phyloP scores from a whole-genome alignment of 1,140 invertebrate genomes.

The Paraescarpia echinospica region DNA sequence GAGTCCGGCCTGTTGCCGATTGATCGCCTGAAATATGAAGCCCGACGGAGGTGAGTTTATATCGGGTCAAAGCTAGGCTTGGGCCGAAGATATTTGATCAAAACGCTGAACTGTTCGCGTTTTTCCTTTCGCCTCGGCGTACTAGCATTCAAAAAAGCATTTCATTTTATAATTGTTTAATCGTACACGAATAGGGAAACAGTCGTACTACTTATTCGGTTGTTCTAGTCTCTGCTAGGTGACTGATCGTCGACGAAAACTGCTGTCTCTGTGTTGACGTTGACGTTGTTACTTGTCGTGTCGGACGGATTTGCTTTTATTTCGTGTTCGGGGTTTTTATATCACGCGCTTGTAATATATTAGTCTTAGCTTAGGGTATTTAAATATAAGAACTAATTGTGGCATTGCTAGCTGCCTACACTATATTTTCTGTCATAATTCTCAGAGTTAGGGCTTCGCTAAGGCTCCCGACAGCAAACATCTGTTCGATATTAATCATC shows the following conservation, averaged over 20 bases:
- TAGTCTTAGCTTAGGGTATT: neutral
- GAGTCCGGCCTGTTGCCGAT: neutral
- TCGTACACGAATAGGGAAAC: neutral
- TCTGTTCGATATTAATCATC: neutral
- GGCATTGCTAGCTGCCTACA: neutral
- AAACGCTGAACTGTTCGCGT: neutral
- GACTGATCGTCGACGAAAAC: neutral
- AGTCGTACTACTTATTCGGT: neutral
- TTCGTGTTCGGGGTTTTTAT: neutral
- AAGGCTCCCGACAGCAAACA: neutral
- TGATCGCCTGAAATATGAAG: conserved; percentile 1
- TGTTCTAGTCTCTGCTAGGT: neutral
- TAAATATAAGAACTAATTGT: neutral
- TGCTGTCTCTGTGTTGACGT: neutral
- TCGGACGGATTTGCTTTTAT: neutral
- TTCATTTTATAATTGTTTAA: neutral
- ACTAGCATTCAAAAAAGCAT: neutral
- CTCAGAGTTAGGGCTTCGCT: neutral
- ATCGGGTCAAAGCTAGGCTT: neutral
- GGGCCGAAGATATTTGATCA: neutral
- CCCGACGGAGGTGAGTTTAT: neutral
- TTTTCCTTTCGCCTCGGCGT: neutral
- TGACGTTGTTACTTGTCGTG: neutral
- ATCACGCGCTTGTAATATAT: neutral
- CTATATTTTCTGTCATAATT: neutral